These are phyloP conservation scores for Loxodonta africana DNA, from an alignment of 2,113 vertebrate genomes.

Conservation along the genomic window DNA sequence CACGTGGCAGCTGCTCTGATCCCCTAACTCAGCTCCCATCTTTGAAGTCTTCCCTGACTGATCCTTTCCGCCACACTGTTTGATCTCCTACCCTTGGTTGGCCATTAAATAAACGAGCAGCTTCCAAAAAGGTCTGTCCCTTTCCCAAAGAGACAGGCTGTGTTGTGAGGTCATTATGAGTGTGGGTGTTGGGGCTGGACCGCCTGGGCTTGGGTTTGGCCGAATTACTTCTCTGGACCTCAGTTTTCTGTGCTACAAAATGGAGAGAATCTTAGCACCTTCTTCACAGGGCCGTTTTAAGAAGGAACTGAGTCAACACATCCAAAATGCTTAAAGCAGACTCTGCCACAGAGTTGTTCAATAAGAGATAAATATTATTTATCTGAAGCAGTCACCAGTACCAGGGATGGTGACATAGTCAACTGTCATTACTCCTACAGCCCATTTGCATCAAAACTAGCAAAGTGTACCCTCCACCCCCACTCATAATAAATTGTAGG, in stretches of 20 bases:
- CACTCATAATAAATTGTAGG: too few relatives aligned
- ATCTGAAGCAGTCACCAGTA: neutral
- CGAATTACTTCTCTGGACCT: too few relatives aligned
- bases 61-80: neutral
- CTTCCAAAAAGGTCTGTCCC: neutral
- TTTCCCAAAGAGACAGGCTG: neutral
- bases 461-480: neutral
- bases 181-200: neutral
- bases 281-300: neutral
- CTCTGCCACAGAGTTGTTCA: neutral
- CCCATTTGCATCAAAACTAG: neutral
- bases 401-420: neutral
- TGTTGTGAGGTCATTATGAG: fast-evolving
- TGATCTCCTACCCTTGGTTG: neutral
- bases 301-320: neutral
- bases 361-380: neutral
- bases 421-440: too few relatives aligned
- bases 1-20: neutral
- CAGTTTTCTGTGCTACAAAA: too few relatives aligned
- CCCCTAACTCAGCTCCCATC: neutral
- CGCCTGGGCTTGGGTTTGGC: neutral
- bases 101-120: neutral
- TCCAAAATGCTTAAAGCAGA: neutral
- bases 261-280: too few relatives aligned
- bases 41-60: too few relatives aligned